Evolutionary conservation across 64 coral and sea anemone genomes (phyloP), one percentile per base, ranked within the genome.

Genomic region (Pocillopora verrucosa): DNA sequence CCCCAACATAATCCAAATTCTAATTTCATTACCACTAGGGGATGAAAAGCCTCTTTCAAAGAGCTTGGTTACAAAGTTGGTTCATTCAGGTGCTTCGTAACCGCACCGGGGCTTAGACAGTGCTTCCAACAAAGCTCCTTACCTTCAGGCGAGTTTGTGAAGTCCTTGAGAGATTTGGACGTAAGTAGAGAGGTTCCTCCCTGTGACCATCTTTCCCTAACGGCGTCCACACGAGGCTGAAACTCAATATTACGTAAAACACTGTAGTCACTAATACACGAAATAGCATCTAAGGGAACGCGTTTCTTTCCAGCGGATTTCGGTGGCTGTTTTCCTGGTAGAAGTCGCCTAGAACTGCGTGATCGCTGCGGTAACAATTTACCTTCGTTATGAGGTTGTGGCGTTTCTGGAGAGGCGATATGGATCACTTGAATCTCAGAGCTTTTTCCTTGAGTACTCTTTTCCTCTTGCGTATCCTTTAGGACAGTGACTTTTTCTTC

Each of bases 101-200:
- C 41, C 41, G 7, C 41, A 51, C 41, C 41, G 7, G 41, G 41
- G 41, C 41, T 51, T 51, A 3, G 41, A 51, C 3, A 51, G 7
- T 4, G 41, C 45, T 70, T 9, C 22, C 25, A 12, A 11, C 22
- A 34, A 35, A 59, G 19, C n/a, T 51, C 65, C 88, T 60, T 92
- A 98, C 96, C 96, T 98, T 98, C 90, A 20, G 96, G 96, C 0
- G 96, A 98, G 80, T 98, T 89, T 56, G 96, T 98, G 17, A 98
- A 98, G 45, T 98, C 96, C 59, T 93, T 92, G 5, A 98, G 76
- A 16, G 93, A 92, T 82, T 98, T 94, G 37, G 87, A 89, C 7
- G 96, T 98, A 25, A 98, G 89, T 34, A 88, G 86, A 72, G 78
- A 65, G 12, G 88, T 82, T 0, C 95, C 93, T 17, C 72, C 69